phyloP scores from a whole-genome alignment of 2,888 invertebrate genomes.

The Drosophila mimica region DNA sequence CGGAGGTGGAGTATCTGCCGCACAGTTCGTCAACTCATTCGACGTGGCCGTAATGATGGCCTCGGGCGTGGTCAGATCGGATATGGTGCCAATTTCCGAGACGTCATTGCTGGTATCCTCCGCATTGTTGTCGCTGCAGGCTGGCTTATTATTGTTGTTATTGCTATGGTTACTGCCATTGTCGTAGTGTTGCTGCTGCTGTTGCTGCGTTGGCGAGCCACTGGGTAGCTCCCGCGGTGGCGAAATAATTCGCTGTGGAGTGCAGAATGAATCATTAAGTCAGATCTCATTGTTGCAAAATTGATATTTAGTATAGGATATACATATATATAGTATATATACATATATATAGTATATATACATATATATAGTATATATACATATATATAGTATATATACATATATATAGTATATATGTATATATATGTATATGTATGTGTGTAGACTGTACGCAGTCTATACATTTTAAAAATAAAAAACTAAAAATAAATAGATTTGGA shows the following conservation, averaged over 20 bases:
- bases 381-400: not conserved
- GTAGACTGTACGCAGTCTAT: too few species aligned
- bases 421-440: too few species aligned
- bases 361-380: too few species aligned
- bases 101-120: conserved; percentile 85
- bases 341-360: too few species aligned
- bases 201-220: conserved; percentile 76
- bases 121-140: conserved; percentile 82
- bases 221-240: conserved; percentile 81
- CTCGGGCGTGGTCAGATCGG: conserved; percentile 84
- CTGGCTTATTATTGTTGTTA: conserved; percentile 57
- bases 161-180: conserved; percentile 53
- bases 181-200: conserved; percentile 49
- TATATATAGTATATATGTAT: not conserved
- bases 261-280: not conserved
- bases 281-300: not conserved
- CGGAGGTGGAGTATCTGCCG: conserved; percentile 49
- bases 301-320: not conserved
- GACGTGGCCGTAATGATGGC: conserved; percentile 63
- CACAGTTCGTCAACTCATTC: conserved; percentile 69
- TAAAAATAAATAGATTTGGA: not conserved
- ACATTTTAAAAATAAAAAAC: too few species aligned
- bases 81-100: conserved; percentile 85
- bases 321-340: too few species aligned
- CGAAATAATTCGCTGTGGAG: conserved; percentile 81